Conservation (phyloP, 2,888 invertebrate species). For the Rugalucina vietnamica region DNA sequence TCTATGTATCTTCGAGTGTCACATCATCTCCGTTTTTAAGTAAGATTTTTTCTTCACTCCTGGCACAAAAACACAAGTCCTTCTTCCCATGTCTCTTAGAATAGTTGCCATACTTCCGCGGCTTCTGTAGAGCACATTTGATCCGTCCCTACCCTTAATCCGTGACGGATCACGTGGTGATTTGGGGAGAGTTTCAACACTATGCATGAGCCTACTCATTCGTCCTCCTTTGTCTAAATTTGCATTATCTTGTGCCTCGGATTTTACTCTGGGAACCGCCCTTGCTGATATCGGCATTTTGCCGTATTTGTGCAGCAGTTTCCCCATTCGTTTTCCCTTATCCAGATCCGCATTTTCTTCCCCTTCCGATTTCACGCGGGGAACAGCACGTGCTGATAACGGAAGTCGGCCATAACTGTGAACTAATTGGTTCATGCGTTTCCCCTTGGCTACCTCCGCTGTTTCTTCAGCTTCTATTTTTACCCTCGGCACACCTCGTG, state of each 20-base stretch:
- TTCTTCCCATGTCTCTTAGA: slow-evolving; percentile 64
- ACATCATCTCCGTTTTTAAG: slow-evolving; percentile 59
- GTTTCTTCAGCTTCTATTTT: slow-evolving; percentile 67
- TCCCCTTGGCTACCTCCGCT: slow-evolving; percentile 69
- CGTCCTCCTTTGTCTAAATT: slow-evolving; percentile 67
- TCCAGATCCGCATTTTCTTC: slow-evolving; percentile 69
- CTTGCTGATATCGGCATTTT: slow-evolving; percentile 53
- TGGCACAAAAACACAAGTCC: slow-evolving; percentile 65
- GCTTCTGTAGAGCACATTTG: slow-evolving; percentile 58
- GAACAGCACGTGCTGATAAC: slow-evolving; percentile 65
- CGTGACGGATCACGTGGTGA: slow-evolving; percentile 66
- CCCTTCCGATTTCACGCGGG: slow-evolving; percentile 72
- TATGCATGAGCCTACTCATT: slow-evolving; percentile 71
- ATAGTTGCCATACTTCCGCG: slow-evolving; percentile 70
- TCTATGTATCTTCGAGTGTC: neutral
- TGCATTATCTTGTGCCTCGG: slow-evolving; percentile 69
- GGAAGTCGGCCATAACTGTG: slow-evolving; percentile 68
- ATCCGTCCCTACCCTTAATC: slow-evolving; percentile 68
- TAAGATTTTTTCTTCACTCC: slow-evolving; percentile 62
- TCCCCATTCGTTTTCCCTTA: slow-evolving; percentile 70
- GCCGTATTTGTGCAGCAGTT: slow-evolving; percentile 67
- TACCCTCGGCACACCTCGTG: slow-evolving; percentile 66
- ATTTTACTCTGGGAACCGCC: slow-evolving; percentile 68
- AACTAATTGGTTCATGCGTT: slow-evolving; percentile 69
- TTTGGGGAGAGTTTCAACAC: slow-evolving; percentile 57